Base-by-base conservation (phyloP, 1,140 invertebrate species). In the Platyura marginata region DNA sequence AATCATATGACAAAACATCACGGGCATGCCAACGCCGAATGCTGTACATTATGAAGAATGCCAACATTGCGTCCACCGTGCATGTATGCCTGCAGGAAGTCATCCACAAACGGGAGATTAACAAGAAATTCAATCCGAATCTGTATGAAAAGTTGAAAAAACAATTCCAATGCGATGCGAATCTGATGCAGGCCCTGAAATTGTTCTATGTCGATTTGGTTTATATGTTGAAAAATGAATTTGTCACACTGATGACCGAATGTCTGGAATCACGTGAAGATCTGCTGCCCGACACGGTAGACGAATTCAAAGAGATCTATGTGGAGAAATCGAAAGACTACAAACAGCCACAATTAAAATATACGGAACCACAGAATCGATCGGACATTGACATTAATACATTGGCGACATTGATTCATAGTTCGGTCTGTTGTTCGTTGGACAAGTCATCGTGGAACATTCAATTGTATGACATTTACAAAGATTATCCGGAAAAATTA, bases 381-480 rank as follows among this genome's bases (percentile, higher is more conserved):
- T 57, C 66, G n/a, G 68, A 70, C 2, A 66, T 74, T 4, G 62
- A 68, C 35, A 50, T 56, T 16, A 56, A 64, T 2, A 64, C 66
- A 0, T 61, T 73, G 0, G 64, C 64, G 39, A 63, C 64, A 11
- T 62, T 74, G 0, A 62, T 74, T 43, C 69, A 77, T 47, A 75
- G 75, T 50, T 71, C 74, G 0, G 61, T 83, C 47, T 72, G 70
- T 42, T 70, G 68, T 42, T 63, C 62, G 16, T 65, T 68, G 19
- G 74, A 80, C 46, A 70, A 72, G 49, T 65, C 67, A 5, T 67
- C 67, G 1, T 76, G 69, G 61, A 69, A 69, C 1, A 71, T 74
- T 49, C 74, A 79, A 25, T 54, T 81, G n/a, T 79, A 77, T 45
- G 69, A 72, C 47, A 68, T 81, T 21, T 82, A 80, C 48, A 75